Base-by-base conservation (phyloP, 2,888 invertebrate genomes). In the Podabrus alpinus region DNA sequence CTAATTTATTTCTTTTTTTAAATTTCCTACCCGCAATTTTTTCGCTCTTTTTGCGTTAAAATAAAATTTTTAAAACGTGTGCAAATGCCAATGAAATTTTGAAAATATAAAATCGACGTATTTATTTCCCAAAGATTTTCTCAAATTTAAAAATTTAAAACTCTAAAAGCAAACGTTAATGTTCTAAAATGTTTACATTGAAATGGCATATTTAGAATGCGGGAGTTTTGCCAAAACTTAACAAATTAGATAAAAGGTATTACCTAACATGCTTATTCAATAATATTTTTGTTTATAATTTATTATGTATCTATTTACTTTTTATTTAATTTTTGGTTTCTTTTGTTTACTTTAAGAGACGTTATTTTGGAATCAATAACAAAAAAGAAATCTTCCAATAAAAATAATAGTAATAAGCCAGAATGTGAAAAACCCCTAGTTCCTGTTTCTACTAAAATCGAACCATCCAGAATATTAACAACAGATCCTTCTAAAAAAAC, bases 321-420 rank as follows among this genome's bases (percentile, higher is more conserved):
- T n/a, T 45, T 2, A 0, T n/a, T 45, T n/a, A n/a, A 45, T 45
- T 45, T 45, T 80, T 77, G 29, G 75, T 79, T 80, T 79, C 80
- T 79, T 80, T 77, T 78, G 80, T 82, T 80, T 78, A 78, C 82
- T 83, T 83, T 72, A 84, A 85, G 85, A 83, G 81, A 84, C 68
- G 76, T 79, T 76, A 81, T 83, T 72, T 79, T 77, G 81, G 82
- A 82, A 71, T 84, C 81, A 77, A 64, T 83, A 16, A 76, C 77
- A 66, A 72, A 78, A 77, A 81, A 82, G 77, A 81, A 77, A 66
- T 5, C 68, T 25, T 15, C 66, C 4, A 61, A 71, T 71, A 71
- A 74, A 69, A 59, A 17, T 17, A 21, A 9, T 69, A 25, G 11
- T 19, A 68, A 19, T 60, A 67, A 60, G 13, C 21, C 60, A 15